Conservation (phyloP, 2,888 invertebrate genomes). For the Neoaliturus tenellus region DNA sequence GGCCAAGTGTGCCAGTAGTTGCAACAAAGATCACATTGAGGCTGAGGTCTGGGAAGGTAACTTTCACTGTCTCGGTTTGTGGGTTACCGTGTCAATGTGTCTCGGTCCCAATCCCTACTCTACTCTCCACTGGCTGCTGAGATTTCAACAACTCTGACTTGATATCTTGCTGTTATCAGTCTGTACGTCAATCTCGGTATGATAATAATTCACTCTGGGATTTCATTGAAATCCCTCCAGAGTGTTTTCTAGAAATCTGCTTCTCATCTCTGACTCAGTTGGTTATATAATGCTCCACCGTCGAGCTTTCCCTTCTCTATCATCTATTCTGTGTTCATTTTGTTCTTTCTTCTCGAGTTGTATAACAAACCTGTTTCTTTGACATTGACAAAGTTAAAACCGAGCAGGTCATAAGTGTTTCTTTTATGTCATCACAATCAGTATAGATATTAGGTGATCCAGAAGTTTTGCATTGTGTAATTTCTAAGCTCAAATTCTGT, state of each 20-base stretch:
- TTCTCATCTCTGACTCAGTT: not conserved
- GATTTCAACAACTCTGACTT: not conserved
- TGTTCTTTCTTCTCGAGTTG: not conserved
- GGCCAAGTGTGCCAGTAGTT: constrained; percentile 4
- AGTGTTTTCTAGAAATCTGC: not conserved
- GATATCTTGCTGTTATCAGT: not conserved
- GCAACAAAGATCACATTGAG: constrained; percentile 22
- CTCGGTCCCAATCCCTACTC: constrained; percentile 31
- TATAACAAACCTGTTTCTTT: not conserved
- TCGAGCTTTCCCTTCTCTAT: not conserved
- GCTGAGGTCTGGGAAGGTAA: constrained; percentile 11
- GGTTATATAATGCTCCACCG: not conserved
- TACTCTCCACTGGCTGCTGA: not conserved
- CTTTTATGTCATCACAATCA: too few relatives aligned
- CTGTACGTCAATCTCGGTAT: not conserved
- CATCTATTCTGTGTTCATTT: not conserved
- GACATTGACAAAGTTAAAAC: not conserved
- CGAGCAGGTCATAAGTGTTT: too few relatives aligned
- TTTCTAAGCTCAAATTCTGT: too few relatives aligned
- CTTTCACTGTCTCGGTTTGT: constrained; percentile 28
- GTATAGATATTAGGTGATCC: too few relatives aligned
- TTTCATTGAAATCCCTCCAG: not conserved
- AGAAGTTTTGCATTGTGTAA: too few relatives aligned
- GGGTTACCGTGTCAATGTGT: constrained; percentile 31
- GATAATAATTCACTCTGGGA: not conserved